Conservation (phyloP, 2,113 vertebrate genomes). For the Tragelaphus strepsiceros region DNA sequence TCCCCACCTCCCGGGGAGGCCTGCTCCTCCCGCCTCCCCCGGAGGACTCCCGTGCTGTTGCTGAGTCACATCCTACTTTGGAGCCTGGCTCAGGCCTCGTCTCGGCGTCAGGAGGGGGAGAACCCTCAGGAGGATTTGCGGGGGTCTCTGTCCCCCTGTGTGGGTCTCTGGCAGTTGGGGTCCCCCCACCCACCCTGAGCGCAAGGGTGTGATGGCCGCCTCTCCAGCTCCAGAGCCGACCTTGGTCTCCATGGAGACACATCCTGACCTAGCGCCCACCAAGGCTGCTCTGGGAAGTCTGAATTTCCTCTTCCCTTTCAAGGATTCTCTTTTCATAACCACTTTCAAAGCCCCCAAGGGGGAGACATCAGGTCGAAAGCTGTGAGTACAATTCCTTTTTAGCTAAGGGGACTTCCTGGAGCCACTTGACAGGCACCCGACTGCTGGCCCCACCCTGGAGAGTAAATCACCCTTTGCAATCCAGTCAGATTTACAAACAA, state of each 20-base stretch:
- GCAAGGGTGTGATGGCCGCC: accelerated
- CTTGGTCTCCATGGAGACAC: conserved; percentile 56
- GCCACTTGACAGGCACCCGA: background rate
- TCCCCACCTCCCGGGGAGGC: background rate
- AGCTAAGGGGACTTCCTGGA: background rate
- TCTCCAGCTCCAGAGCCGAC: background rate
- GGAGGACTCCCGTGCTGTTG: accelerated
- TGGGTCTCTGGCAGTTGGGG: accelerated
- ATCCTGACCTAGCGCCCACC: background rate
- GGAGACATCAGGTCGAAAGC: background rate
- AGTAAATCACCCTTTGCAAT: background rate
- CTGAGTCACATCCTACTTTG: background rate
- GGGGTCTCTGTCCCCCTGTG: background rate
- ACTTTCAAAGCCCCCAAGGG: background rate
- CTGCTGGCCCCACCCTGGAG: too few relatives aligned
- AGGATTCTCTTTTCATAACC: background rate
- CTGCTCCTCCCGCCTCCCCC: background rate
- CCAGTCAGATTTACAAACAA: background rate
- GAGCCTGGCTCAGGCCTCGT: background rate
- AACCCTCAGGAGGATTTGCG: background rate
- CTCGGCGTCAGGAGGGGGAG: accelerated
- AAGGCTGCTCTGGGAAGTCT: background rate
- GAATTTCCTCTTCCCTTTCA: background rate
- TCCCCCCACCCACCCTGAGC: background rate
- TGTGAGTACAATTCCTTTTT: accelerated